Percentiles rank a stretch among this genome's conserved stretches.
phyloP scores from a whole-genome alignment of 1,140 invertebrate genomes.

The Eumaeus atala region DNA sequence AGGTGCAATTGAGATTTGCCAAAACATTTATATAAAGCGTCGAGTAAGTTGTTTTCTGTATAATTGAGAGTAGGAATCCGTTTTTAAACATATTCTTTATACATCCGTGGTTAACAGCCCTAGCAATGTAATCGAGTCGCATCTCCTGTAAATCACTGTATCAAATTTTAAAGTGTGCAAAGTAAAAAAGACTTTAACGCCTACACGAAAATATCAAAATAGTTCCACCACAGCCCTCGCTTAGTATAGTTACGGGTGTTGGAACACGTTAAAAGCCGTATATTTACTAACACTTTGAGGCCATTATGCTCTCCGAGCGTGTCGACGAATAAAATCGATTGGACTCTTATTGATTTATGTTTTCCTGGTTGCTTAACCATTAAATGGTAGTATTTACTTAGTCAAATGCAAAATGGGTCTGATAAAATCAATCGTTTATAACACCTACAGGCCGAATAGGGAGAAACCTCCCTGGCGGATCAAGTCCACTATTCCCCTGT shows the following conservation, averaged over 20 bases:
- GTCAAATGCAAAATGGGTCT: neutral
- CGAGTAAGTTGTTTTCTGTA: no score
- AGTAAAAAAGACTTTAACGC: constrained; percentile 5
- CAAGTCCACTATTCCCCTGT: no score
- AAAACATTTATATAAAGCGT: no score
- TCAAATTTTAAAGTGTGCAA: constrained; percentile 5
- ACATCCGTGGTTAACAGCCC: neutral
- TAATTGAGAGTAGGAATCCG: no score
- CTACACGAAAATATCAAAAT: constrained; percentile 8
- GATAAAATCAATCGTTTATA: no score
- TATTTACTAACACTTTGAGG: constrained; percentile 29
- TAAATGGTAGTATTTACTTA: constrained; percentile 13
- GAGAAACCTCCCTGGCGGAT: no score
- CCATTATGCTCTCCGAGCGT: constrained; percentile 21
- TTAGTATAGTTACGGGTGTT: constrained; percentile 21
- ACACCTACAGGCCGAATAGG: no score
- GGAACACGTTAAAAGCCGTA: constrained; percentile 32
- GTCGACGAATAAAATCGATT: constrained; percentile 17
- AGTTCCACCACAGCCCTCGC: constrained; percentile 5
- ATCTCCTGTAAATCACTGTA: constrained; percentile 16
- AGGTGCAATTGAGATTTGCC: no score
- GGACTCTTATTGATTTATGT: constrained; percentile 12
- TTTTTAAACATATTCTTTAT: no score
- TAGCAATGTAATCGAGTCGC: constrained; percentile 1
- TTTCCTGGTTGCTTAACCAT: constrained; percentile 10